phyloP scores from a whole-genome alignment of 2,113 vertebrate genomes.

The Paramormyrops kingsleyae region DNA sequence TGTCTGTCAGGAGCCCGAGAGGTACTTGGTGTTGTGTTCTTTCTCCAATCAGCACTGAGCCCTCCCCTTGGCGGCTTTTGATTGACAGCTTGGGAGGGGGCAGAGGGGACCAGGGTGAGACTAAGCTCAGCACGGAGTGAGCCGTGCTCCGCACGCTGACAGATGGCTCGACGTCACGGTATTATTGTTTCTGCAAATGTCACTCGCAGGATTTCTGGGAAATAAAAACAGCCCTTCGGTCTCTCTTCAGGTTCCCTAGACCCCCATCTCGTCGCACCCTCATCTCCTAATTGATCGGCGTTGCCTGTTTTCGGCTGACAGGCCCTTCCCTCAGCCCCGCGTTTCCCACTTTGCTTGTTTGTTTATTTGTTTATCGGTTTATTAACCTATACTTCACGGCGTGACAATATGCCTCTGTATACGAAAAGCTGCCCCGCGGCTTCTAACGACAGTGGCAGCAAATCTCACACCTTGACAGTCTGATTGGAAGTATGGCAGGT shows the following conservation, averaged over 20 bases:
- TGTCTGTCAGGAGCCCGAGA: not conserved
- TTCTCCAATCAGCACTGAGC: not conserved
- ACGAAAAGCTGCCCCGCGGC: not conserved
- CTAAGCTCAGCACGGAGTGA: not conserved
- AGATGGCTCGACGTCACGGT: not conserved
- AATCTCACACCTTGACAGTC: constrained; percentile 2
- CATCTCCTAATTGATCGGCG: not conserved
- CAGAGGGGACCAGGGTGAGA: not conserved
- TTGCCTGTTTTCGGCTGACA: not conserved
- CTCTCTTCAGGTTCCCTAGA: not conserved
- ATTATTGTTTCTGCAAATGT: not conserved
- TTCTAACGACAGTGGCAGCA: not conserved
- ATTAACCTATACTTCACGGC: not conserved
- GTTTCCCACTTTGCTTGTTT: not conserved
- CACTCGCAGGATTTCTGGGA: not conserved
- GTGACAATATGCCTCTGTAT: not conserved
- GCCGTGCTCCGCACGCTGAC: not conserved
- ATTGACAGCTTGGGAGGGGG: not conserved
- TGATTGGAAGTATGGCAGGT: not conserved
- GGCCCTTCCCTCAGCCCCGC: not conserved
- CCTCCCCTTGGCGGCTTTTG: not conserved
- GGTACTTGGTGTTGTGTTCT: not conserved
- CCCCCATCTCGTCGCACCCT: not conserved
- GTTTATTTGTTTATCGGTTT: not conserved
- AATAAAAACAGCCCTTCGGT: not conserved